phyloP scores from a whole-genome alignment of 2,113 vertebrate species.

The Symphodus melops region DNA sequence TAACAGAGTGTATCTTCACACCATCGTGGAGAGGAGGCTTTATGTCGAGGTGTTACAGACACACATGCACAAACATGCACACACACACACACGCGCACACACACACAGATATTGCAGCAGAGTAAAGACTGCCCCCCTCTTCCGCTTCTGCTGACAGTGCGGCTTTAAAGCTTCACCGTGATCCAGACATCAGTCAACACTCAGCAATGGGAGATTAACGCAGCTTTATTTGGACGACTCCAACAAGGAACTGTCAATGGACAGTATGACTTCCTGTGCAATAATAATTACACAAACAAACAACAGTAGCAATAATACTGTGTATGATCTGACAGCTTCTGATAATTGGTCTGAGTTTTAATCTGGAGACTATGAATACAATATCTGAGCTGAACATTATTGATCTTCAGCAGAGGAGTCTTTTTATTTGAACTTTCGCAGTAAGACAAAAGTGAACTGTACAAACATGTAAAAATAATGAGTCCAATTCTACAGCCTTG shows the following conservation, averaged over 20 bases:
- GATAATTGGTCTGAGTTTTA: no score
- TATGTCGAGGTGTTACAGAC: constrained; percentile 22
- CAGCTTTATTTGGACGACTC: constrained; percentile 52
- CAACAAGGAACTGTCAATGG: constrained; percentile 40
- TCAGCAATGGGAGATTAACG: constrained; percentile 41
- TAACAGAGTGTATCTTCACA: constrained; percentile 62
- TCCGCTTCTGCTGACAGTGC: constrained; percentile 43
- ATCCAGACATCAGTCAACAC: constrained; percentile 66
- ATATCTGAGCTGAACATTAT: no score
- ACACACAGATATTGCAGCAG: not conserved
- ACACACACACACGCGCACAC: constrained; percentile 20
- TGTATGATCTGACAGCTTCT: not conserved
- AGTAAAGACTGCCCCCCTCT: constrained; percentile 20
- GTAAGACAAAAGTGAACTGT: no score
- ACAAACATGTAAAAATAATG: no score
- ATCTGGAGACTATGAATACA: no score
- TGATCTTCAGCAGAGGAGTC: no score
- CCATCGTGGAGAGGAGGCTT: constrained; percentile 36
- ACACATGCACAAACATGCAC: constrained; percentile 27
- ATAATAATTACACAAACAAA: constrained; percentile 16
- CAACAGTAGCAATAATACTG: not conserved
- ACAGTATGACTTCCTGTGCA: constrained; percentile 28
- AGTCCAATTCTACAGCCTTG: no score
- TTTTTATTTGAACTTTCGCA: no score
- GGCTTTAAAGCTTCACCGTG: constrained; percentile 50